Evolutionary conservation across 2,888 invertebrate genomes (phyloP), one percentile per base, ranked within the genome.

Genomic region (Brenthis daphne): DNA sequence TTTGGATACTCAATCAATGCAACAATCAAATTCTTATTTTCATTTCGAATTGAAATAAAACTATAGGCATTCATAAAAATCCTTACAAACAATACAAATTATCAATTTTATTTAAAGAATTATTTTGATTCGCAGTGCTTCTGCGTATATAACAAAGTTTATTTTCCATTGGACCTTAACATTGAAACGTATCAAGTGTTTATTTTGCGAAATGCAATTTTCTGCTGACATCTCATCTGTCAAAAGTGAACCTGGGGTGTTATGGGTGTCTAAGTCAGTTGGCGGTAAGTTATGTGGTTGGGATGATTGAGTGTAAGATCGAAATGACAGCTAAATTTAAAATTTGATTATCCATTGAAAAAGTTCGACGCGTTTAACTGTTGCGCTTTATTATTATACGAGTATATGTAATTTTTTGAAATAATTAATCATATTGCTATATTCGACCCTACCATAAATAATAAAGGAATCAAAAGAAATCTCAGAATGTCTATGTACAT

Each of bases 191-290:
- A 54, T 58, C 64, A 61, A 57, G 57, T 70, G 68, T 73, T 73
- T 73, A 73, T 73, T 71, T 73, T 68, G 76, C 79, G 75, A 78
- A 80, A 81, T 81, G 80, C 80, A 81, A 82, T 82, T 80, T 80
- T 75, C 74, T 75, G 71, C 79, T 78, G 80, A 81, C 81, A 80
- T 75, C 77, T 77, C 77, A 79, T 79, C 80, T 80, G 87, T 88
- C 89, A 89, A 86, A 86, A 78, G 81, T 84, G 82, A 82, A 81
- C 84, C 79, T 77, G 79, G 85, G 85, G 83, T 81, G 83, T 79
- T 82, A 80, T 80, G 84, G 83, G 80, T 85, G 80, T 85, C 83
- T 81, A 82, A 81, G 79, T 75, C 77, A 74, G 74, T 75, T 74
- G 76, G 76, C 74, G 69, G 73, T 73, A 66, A 74, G 73, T 74